These are phyloP conservation scores for Nannobrachium achirus DNA, from an alignment of 2,113 vertebrate genomes.

Conservation along the genomic window DNA sequence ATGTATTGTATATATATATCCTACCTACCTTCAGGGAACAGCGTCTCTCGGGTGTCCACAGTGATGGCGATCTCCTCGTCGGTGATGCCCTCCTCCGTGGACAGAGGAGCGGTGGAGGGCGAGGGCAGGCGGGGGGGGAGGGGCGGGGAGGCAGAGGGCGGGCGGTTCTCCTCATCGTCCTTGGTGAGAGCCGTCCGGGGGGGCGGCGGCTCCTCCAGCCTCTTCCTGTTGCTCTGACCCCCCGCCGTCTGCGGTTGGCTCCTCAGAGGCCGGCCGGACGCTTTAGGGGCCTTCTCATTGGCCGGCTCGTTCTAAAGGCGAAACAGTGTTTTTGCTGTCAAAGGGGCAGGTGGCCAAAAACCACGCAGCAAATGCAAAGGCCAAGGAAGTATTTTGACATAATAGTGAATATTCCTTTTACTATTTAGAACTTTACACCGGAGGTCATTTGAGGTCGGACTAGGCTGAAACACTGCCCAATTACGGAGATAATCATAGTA, in stretches of 20 bases:
- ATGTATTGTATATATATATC: no score
- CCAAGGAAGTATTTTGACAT: no score
- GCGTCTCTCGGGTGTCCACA: conserved; percentile 73
- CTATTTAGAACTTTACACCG: no score
- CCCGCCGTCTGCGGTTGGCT: conserved; percentile 56
- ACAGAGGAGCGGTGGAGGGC: conserved; percentile 36
- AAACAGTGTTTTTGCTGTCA: neutral
- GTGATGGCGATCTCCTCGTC: conserved; percentile 75
- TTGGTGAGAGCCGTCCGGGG: conserved; percentile 58
- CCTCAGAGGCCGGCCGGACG: conserved; percentile 48
- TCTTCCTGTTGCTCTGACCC: conserved; percentile 54
- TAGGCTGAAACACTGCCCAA: neutral
- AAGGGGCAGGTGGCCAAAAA: no score
- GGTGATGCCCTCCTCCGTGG: conserved; percentile 56
- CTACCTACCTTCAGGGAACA: conserved; percentile 81
- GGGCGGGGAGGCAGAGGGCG: conserved; percentile 57
- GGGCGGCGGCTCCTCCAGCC: conserved; percentile 43
- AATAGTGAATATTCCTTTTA: no score
- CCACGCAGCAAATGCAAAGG: no score
- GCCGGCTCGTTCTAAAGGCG: conserved; percentile 66
- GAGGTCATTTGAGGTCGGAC: no score
- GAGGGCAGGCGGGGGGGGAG: conserved; percentile 15
- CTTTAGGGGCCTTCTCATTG: conserved; percentile 58
- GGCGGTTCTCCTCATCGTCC: conserved; percentile 43
- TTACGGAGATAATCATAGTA: neutral